Conservation (phyloP, 92 coral and sea anemone species). For the Porites cylindrica region DNA sequence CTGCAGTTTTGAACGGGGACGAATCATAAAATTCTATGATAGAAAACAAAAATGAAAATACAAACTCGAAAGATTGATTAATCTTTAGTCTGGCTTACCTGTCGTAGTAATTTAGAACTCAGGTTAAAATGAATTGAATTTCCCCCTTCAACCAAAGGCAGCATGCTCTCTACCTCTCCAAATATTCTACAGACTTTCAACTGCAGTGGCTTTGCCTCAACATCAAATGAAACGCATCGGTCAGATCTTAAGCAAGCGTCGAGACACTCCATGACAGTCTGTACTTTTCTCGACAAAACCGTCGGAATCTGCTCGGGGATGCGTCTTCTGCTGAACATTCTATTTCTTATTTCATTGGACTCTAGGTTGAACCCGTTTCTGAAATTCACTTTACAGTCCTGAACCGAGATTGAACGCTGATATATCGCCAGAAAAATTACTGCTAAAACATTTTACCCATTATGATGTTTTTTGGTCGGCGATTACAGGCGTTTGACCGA, state of each 20-base stretch:
- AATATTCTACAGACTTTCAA: slow-evolving; percentile 5
- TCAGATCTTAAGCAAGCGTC: slow-evolving; percentile 16
- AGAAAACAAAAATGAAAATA: not conserved
- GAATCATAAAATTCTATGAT: no score
- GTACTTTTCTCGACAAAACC: not conserved
- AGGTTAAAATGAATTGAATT: slow-evolving; percentile 8
- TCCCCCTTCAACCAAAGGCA: not conserved
- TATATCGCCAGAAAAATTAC: not conserved
- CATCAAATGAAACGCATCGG: not conserved
- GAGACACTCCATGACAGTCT: not conserved
- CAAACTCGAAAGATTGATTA: not conserved
- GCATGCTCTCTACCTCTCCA: not conserved
- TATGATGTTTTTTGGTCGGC: not conserved
- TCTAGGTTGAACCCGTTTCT: slow-evolving; percentile 1
- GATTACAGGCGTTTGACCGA: not conserved
- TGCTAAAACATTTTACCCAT: not conserved
- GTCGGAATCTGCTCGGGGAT: not conserved
- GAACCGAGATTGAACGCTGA: not conserved
- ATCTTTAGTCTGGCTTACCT: not conserved
- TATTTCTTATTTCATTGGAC: not conserved
- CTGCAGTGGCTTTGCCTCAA: not conserved
- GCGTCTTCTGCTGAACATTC: not conserved
- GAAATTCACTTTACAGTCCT: slow-evolving; percentile 1
- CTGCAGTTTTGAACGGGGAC: no score
- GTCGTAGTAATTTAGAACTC: not conserved